phyloP scores from a whole-genome alignment of 2,797 vertebrate species.

The Eulemur rubriventer region DNA sequence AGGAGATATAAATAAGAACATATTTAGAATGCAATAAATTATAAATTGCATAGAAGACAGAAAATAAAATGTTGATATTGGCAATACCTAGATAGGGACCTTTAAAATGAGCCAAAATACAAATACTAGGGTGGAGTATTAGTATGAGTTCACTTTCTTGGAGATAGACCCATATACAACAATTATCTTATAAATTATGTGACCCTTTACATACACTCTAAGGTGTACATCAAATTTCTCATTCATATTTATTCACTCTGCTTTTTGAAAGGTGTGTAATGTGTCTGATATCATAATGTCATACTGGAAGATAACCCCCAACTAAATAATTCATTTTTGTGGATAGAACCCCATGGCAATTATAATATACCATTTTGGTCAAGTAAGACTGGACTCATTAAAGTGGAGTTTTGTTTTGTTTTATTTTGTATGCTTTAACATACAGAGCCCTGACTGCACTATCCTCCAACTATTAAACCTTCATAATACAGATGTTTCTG shows the following conservation, averaged over 20 bases:
- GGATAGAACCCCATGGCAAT: constrained; percentile 19
- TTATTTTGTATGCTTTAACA: constrained; percentile 39
- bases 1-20: neutral
- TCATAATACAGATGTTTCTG: neutral
- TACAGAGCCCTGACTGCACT: neutral
- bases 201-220: neutral
- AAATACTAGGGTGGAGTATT: neutral
- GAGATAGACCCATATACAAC: neutral
- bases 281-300: neutral
- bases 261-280: neutral
- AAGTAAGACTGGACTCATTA: neutral
- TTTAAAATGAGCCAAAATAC: neutral
- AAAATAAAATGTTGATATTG: neutral
- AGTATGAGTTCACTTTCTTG: neutral
- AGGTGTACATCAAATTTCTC: neutral
- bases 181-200: neutral
- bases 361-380: constrained; percentile 47
- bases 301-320: neutral
- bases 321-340: constrained; percentile 42
- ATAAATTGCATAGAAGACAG: neutral
- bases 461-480: neutral
- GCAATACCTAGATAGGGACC: neutral
- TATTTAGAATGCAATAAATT: neutral
- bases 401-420: neutral
- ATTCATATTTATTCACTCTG: neutral